Evolutionary conservation across 2,797 vertebrate species (phyloP), one percentile per base, ranked within the genome.

Genomic region (Tenualosa ilisha): DNA sequence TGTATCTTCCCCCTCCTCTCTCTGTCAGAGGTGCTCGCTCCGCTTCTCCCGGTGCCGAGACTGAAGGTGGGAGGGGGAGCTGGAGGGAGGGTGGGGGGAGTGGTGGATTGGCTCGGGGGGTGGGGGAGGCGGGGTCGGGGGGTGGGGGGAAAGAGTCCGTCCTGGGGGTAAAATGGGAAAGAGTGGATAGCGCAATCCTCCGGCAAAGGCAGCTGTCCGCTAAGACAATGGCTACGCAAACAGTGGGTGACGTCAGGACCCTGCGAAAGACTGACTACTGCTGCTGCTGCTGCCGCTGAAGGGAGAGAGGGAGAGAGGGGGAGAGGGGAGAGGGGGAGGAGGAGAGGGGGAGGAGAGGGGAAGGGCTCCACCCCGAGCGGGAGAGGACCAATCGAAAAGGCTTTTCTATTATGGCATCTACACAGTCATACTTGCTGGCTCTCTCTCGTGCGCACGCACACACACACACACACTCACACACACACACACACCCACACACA

Each of bases 161-260:
- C 68, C 68, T 75, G 37, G 4, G 12, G 46, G 87, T 84, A 91
- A 81, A n/a, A 91, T 89, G 93, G 89, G 92, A 92, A 94, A 87
- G 92, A 93, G 43, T 93, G 93, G 95, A 93, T 83, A 93, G 95
- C 83, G 95, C 96, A 94, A 94, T 95, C 92, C 89, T 90, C 93
- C 81, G 94, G 94, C 93, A 90, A 88, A 94, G 94, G 89, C 89
- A 90, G 94, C 94, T 88, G 92, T 90, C 92, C 85, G 89, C 91
- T 94, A 93, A 97, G 95, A 98, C 97, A 98, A 98, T 97, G 96
- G 96, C 95, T 92, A 94, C 93, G 96, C 96, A 96, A 94, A 95
- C 95, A 94, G 93, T 89, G 93, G 91, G 93, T 97, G 97, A 97
- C 96, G 97, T 98, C 96, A 97, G 93, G 93, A 93, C 90, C 93